Evolutionary conservation across 23 tunicate species (phyloP), one percentile per base, ranked within the genome.

Genomic region (Phallusia fumigata): DNA sequence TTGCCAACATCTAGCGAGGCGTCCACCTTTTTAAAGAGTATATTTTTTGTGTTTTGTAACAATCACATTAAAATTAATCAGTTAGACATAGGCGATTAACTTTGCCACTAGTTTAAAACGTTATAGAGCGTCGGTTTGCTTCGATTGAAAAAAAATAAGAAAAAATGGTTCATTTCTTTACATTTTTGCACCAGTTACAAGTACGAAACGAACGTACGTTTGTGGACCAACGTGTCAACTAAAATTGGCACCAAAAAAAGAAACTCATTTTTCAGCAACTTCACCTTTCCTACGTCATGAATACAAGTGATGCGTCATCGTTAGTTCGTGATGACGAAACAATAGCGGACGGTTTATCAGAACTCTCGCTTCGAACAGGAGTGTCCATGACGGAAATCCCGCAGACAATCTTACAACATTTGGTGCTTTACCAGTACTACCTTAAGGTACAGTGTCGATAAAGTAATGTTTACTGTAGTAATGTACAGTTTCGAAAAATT

Each of bases 231-330:
- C 19, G 22, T 76, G 33, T n/a, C 79, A 32, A 76, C 13, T 34
- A 22, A 19, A 76, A 76, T 28, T 13, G 11, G n/a, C 22, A 74
- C 5, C 78, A 31, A 74, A 74, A 34, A 74, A 10, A 5, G 22
- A 74, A 19, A 13, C 22, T 22, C 69, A 3, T 40, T 40, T 40
- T 35, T 6, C 75, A 86, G 90, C 84, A 81, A 80, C 79, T 86
- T 65, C 85, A 86, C 76, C 32, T 86, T 13, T 34, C 79, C 33
- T 84, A 86, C 77, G 65, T 86, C 33, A 76, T 86, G 65, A 86
- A 86, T 73, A 86, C 90, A 18, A 19, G 33, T 51, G 50, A 80
- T 64, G 73, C 90, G 33, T 19, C 26, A 19, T 31, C 24, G 47
- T 35, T 86, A 28, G 35, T 53, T 16, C 26, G 32, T 0, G 76